Evolutionary conservation across 2,888 invertebrate species (phyloP).

Genomic region (Epirrhoe tristata): DNA sequence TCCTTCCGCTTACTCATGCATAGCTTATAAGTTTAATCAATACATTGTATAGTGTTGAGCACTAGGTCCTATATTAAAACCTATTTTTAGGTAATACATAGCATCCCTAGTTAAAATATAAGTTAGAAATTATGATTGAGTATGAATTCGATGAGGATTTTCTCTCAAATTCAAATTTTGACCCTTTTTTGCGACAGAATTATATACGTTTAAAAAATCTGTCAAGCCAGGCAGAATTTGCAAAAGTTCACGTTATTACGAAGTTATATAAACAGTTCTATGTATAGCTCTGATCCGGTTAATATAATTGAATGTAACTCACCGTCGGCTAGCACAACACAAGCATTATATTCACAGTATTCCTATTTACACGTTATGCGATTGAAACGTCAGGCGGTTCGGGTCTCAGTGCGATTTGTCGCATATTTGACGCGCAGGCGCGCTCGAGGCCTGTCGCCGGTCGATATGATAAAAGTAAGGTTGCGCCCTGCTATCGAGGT

Average conservation of each 20-base stretch:
- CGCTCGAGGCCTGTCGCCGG: conserved; percentile 6
- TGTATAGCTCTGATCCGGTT: background rate
- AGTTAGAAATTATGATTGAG: no score
- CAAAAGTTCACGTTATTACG: no score
- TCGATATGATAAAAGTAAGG: conserved; percentile 51
- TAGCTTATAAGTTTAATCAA: background rate
- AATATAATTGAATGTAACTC: background rate
- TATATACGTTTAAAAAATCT: no score
- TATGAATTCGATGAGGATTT: background rate
- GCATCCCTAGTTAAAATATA: background rate
- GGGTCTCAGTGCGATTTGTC: conserved; percentile 15
- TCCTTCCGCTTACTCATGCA: background rate
- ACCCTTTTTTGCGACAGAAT: background rate
- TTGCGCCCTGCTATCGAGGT: conserved; percentile 62
- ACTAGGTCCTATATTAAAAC: background rate
- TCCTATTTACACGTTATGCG: conserved; percentile 20
- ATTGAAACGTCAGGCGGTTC: background rate
- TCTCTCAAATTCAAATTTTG: background rate
- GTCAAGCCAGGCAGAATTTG: no score
- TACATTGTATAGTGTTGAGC: background rate
- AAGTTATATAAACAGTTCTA: background rate
- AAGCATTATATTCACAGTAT: background rate
- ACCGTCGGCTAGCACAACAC: conserved; percentile 1
- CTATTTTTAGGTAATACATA: background rate
- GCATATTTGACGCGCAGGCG: conserved; percentile 7